These are phyloP conservation scores for Bedellia somnulentella DNA, from an alignment of 2,888 invertebrate genomes.

Conservation along the genomic window DNA sequence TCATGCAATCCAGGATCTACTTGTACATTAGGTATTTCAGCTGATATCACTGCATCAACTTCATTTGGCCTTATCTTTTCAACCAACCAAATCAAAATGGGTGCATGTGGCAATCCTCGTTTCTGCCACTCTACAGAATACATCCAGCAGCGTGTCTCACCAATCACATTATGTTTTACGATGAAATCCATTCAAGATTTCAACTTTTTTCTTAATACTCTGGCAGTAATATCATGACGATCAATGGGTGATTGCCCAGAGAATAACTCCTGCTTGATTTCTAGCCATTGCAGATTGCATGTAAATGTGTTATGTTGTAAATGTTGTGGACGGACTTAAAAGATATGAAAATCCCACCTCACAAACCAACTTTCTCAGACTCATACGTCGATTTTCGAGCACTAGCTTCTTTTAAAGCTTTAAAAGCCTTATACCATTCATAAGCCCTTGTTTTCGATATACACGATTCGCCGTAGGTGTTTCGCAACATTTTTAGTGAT, in stretches of 20 bases:
- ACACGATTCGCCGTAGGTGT: too few species aligned
- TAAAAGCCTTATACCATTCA: too few species aligned
- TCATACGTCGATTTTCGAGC: too few species aligned
- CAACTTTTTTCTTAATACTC: slow-evolving; percentile 12
- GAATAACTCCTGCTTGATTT: slow-evolving; percentile 12
- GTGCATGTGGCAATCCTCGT: slow-evolving; percentile 8
- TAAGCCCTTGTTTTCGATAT: too few species aligned
- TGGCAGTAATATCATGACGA: slow-evolving; percentile 17
- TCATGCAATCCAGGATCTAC: slow-evolving; percentile 8
- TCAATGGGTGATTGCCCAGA: slow-evolving; percentile 12
- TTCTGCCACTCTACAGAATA: slow-evolving; percentile 10
- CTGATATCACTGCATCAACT: slow-evolving; percentile 20
- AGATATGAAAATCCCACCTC: too few species aligned
- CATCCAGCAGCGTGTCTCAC: slow-evolving; percentile 10
- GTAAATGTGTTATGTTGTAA: too few species aligned
- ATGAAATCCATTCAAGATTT: slow-evolving; percentile 11
- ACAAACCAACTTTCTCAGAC: too few species aligned
- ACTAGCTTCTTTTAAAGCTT: too few species aligned
- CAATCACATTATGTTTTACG: slow-evolving; percentile 11
- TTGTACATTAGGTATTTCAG: slow-evolving; percentile 18
- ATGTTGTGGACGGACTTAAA: too few species aligned
- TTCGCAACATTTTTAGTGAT: too few species aligned
- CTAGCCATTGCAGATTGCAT: slow-evolving; percentile 16
- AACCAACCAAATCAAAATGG: slow-evolving; percentile 16
- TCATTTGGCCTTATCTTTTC: slow-evolving; percentile 16